These are phyloP conservation scores for Epizoanthus scotinus DNA, from an alignment of 92 coral and sea anemone genomes.

Conservation along the genomic window DNA sequence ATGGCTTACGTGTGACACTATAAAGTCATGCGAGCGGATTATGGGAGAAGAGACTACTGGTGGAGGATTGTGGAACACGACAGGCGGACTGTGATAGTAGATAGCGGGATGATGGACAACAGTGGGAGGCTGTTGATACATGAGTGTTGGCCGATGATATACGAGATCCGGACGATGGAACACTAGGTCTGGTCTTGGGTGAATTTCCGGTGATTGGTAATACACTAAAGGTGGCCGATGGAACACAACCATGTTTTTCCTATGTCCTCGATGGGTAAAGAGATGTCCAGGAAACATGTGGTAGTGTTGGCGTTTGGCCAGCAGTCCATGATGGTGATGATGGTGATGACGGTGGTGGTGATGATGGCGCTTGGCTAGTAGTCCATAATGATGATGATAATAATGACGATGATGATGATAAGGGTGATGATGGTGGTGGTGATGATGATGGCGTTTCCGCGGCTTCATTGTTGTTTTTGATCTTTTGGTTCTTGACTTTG, in stretches of 20 bases:
- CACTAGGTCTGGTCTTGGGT: slow-evolving; percentile 59
- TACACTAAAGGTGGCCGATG: slow-evolving; percentile 71
- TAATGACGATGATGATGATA: slow-evolving; percentile 42
- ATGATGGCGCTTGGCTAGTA: slow-evolving; percentile 39
- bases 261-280: slow-evolving; percentile 57
- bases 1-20: slow-evolving; percentile 51
- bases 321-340: slow-evolving; percentile 47
- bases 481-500: slow-evolving; percentile 33
- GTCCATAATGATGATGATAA: slow-evolving; percentile 46
- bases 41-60: slow-evolving; percentile 55
- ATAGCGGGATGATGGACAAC: slow-evolving; percentile 69
- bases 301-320: slow-evolving; percentile 27
- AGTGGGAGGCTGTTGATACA: slow-evolving; percentile 74
- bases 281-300: slow-evolving; percentile 16
- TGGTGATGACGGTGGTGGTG: slow-evolving; percentile 41
- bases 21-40: slow-evolving; percentile 47
- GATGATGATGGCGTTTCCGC: slow-evolving; percentile 42
- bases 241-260: slow-evolving; percentile 55
- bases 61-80: slow-evolving; percentile 69
- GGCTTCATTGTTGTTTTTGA: slow-evolving; percentile 34
- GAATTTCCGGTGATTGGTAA: slow-evolving; percentile 59
- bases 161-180: slow-evolving; percentile 68
- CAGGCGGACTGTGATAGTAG: slow-evolving; percentile 64
- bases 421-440: slow-evolving; percentile 23
- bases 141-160: slow-evolving; percentile 61